Base-by-base conservation (phyloP, 1,140 invertebrate genomes). In the Solenopsis fugax region DNA sequence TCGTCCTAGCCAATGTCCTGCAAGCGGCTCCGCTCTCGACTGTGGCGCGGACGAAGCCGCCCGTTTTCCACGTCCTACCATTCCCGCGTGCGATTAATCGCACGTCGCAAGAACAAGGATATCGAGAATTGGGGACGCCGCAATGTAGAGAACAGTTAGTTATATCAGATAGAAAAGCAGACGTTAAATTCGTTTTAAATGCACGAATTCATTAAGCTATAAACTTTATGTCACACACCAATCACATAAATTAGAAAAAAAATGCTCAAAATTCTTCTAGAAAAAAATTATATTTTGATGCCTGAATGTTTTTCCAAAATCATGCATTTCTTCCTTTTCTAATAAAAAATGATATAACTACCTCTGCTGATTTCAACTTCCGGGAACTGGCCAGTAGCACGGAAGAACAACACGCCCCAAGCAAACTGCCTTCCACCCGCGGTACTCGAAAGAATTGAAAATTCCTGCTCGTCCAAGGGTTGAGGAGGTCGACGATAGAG, bases 361-460 rank as follows among this genome's bases (percentile, higher is more conserved):
- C 54, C 64, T 60, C n/a, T 58, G 50, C 52, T 81, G 52, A 81
- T 84, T 75, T 21, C 37, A 82, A 45, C 77, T 71, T 82, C 67
- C 85, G 77, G 65, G 13, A 60, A 67, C 50, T 75, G 50, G 41
- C 13, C 75, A 65, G 77, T 62, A 84, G 77, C 85, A 52, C 48
- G 82, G 69, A 84, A 84, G 45, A 84, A 73, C 80, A 84, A 84
- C 80, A 50, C 60, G 86, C 81, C 65, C 24, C 77, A 67, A 90
- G 89, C 90, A 93, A 93, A 92, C 89, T 88, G 88, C 85, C 91
- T 92, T 92, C 65, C 80, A 91, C 65, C 41, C 85, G 87, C 87
- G 90, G 89, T 89, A 91, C 91, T 92, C 85, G 91, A 92, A 93
- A 93, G 93, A 95, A 95, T 95, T 95, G 94, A 94, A 95, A 95